Percentiles rank a stretch among this genome's conserved stretches.
Evolutionary conservation across 1,140 invertebrate genomes (phyloP).

Genomic region (Dreissena polymorpha): DNA sequence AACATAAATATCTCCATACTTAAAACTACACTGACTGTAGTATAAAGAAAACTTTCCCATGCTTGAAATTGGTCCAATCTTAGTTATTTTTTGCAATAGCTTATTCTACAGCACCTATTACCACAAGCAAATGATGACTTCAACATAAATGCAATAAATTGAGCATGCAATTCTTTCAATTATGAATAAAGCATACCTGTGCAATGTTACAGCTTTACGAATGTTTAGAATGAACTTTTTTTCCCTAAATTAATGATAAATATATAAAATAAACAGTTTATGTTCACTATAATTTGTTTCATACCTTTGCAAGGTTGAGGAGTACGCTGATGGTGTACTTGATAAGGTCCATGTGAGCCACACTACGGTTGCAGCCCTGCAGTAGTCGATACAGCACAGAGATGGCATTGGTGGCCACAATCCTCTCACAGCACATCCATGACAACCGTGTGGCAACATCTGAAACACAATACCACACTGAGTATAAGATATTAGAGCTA

Average conservation of each 20-base stretch:
- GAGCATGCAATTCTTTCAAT: too few relatives aligned
- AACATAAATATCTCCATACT: too few relatives aligned
- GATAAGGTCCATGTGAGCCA: constrained; percentile 79
- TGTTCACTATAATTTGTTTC: neutral
- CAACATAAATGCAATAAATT: too few relatives aligned
- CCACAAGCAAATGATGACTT: too few relatives aligned
- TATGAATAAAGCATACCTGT: neutral
- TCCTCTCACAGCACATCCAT: constrained; percentile 72
- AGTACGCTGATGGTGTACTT: constrained; percentile 73
- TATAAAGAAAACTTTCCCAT: too few relatives aligned
- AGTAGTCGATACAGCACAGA: constrained; percentile 73
- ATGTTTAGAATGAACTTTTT: neutral
- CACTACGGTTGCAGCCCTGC: constrained; percentile 75
- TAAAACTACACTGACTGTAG: too few relatives aligned
- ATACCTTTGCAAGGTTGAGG: constrained; percentile 76
- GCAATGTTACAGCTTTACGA: neutral
- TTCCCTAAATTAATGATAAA: neutral
- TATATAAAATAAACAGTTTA: neutral
- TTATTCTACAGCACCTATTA: too few relatives aligned
- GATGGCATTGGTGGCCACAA: constrained; percentile 75
- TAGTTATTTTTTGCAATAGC: too few relatives aligned
- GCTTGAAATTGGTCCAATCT: too few relatives aligned
- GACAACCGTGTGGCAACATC: constrained; percentile 75
- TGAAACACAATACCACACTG: constrained; percentile 47
- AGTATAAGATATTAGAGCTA: neutral